Conservation (phyloP, 2,888 invertebrate species). For the Proisotoma minuta region DNA sequence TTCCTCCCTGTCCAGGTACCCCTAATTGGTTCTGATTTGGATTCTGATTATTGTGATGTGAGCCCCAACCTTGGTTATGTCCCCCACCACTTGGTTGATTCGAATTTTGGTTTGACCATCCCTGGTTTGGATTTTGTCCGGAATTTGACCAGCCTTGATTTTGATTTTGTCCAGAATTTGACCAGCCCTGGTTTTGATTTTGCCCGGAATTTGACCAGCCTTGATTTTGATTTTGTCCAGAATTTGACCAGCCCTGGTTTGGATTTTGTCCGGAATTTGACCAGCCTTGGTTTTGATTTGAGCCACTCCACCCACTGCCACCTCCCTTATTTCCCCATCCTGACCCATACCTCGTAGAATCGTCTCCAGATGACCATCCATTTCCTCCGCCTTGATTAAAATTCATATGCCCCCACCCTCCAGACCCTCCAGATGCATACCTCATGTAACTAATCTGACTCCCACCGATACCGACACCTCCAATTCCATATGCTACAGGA, state of each 20-base stretch:
- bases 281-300: neutral
- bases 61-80: neutral
- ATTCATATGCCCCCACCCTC: neutral
- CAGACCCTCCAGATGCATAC: slow-evolving; percentile 1
- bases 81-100: neutral
- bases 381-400: neutral
- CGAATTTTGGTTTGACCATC: neutral
- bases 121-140: too few relatives aligned
- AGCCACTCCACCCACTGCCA: neutral
- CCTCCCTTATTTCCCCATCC: too few relatives aligned
- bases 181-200: too few relatives aligned
- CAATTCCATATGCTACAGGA: neutral
- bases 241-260: too few relatives aligned
- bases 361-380: too few relatives aligned
- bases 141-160: neutral
- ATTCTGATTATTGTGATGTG: neutral
- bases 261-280: too few relatives aligned
- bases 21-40: too few relatives aligned
- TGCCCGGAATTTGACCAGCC: slow-evolving; percentile 4
- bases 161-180: neutral
- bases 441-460: neutral
- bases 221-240: neutral
- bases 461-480: neutral
- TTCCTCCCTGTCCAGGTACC: neutral
- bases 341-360: too few relatives aligned